Percentiles rank a stretch among this genome's conserved stretches.
phyloP scores from a whole-genome alignment of 2,797 vertebrate genomes.

The Fundulus diaphanus region DNA sequence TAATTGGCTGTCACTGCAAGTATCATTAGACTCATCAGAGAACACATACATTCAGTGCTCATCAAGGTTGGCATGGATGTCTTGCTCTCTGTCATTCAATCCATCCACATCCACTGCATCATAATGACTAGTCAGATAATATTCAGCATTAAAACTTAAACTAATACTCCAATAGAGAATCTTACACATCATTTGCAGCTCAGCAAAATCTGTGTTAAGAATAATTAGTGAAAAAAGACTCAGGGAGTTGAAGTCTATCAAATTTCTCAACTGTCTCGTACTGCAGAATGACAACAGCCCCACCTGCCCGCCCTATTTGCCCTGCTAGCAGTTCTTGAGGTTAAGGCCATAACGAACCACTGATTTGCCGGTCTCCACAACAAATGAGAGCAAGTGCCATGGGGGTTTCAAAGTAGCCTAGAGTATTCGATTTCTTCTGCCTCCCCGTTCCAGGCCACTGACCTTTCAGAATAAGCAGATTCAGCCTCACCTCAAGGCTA shows the following conservation, averaged over 20 bases:
- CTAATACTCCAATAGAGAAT: constrained; percentile 21
- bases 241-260: constrained; percentile 66
- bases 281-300: constrained; percentile 66
- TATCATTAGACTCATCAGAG: constrained; percentile 52
- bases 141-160: constrained; percentile 29
- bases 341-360: constrained; percentile 70
- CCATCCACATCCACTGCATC: constrained; percentile 29
- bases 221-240: constrained; percentile 63
- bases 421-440: constrained; percentile 70
- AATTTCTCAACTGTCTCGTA: constrained; percentile 64
- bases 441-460: constrained; percentile 61
- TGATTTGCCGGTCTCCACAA: constrained; percentile 69
- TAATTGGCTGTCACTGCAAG: constrained; percentile 42
- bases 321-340: constrained; percentile 65
- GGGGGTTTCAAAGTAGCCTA: constrained; percentile 65
- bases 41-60: constrained; percentile 32
- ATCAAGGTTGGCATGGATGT: constrained; percentile 45
- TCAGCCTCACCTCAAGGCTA: constrained; percentile 61
- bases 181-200: constrained; percentile 5
- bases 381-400: constrained; percentile 65
- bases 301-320: constrained; percentile 59
- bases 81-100: constrained; percentile 40
- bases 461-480: constrained; percentile 74
- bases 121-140: constrained; percentile 23
- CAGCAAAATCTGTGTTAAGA: constrained; percentile 28